Base-by-base conservation (phyloP, 2,797 vertebrate species). In the Tiaroga cobitis region DNA sequence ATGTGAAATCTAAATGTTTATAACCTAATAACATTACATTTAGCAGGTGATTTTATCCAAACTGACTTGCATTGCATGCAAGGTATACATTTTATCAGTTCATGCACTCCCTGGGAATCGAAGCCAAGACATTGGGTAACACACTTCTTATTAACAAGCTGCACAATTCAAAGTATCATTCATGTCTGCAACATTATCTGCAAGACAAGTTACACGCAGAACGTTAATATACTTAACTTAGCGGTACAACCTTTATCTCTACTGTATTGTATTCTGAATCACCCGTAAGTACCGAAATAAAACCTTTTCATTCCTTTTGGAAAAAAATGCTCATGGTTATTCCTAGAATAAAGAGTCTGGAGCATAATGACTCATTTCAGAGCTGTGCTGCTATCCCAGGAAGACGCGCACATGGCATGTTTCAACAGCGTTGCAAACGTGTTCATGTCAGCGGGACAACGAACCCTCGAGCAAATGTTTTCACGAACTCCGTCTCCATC, bases 401-500 rank as follows among this genome's bases (percentile, higher is more conserved):
- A 80, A 77, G 29, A 11, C 11, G 8, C 1, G 19, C 63, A 79
- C 76, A 78, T 51, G 63, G 32, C 19, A 3, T 72, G 69, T 32
- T 26, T 78, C 56, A 76, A 73, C 76, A 49, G 51, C 32, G 29
- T 63, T 49, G 26, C 67, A 61, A 69, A 29, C 69, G 51, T 68
- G 69, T 37, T 75, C 37, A n/a, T 61, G 4, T 81, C 72, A 51
- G 61, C 61, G 63, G 63, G 51, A 82, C 69, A 24, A 59, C n/a
- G 8, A 79, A n/a, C 78, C 87, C 51, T 69, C 3, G 21, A 81
- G 83, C 80, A 72, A 49, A 67, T 10, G n/a, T 39, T 70, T 41
- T 69, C 26, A 78, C 59, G 9, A 32, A 82, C 80, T 59, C 29
- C 16, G 32, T 68, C 63, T 67, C 46, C n/a, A 61, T 61, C n/a